Evolutionary conservation across 2,888 invertebrate species (phyloP).

Genomic region (Hyalella azteca): DNA sequence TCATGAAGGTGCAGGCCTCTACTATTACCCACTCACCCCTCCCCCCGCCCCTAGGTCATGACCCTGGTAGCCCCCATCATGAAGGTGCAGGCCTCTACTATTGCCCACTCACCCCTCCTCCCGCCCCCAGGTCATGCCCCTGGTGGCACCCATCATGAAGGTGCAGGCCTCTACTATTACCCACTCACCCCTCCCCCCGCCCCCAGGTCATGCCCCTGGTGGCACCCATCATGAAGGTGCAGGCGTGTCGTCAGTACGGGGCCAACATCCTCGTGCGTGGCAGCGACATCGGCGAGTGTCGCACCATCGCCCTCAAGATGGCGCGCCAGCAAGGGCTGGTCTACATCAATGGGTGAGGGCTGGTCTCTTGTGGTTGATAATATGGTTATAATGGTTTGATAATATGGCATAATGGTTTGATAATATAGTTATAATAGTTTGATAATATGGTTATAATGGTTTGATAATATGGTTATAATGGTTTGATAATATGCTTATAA

Average conservation of each 20-base stretch:
- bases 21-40: too few relatives aligned
- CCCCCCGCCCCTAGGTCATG: too few relatives aligned
- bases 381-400: too few relatives aligned
- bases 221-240: constrained; percentile 95
- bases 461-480: too few relatives aligned
- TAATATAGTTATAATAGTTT: too few relatives aligned
- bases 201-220: constrained; percentile 90
- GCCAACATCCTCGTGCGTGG: constrained; percentile 86
- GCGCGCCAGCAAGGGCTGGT: constrained; percentile 70
- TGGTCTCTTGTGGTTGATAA: neutral
- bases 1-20: constrained; percentile 94
- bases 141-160: constrained; percentile 94
- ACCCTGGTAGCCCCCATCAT: constrained; percentile 92
- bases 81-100: constrained; percentile 92
- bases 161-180: constrained; percentile 87
- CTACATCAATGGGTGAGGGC: neutral
- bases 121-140: constrained; percentile 92
- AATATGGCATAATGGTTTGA: too few relatives aligned
- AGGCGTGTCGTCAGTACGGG: constrained; percentile 81
- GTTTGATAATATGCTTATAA: too few relatives aligned
- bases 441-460: too few relatives aligned
- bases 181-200: too few relatives aligned
- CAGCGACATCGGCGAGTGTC: constrained; percentile 83
- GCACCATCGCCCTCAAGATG: constrained; percentile 76
- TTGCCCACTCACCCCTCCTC: too few relatives aligned